phyloP scores from a whole-genome alignment of 2,888 invertebrate species.

The Darwinula stevensoni region DNA sequence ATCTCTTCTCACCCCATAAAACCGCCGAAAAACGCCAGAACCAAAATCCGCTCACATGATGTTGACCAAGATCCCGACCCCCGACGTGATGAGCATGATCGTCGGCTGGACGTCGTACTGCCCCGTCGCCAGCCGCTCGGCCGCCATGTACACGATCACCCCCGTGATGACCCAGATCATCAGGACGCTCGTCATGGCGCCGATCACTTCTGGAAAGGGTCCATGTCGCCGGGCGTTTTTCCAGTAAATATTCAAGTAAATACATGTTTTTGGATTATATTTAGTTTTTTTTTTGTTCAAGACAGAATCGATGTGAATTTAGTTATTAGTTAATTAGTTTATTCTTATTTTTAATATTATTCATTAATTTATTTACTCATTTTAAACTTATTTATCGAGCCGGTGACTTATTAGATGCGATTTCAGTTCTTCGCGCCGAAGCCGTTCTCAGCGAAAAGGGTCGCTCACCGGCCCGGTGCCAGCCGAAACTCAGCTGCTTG shows the following conservation, averaged over 20 bases:
- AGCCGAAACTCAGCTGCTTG: constrained; percentile 61
- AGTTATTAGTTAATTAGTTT: no score
- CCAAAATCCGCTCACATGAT: constrained; percentile 40
- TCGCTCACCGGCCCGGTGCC: constrained; percentile 57
- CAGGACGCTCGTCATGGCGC: constrained; percentile 83
- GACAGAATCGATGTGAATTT: no score
- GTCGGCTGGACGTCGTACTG: constrained; percentile 61
- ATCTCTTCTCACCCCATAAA: no score
- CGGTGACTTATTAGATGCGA: no score
- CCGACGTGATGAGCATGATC: constrained; percentile 64
- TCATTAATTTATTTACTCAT: no score
- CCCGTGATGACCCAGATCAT: constrained; percentile 96
- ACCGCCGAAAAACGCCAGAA: neutral
- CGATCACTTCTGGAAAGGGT: constrained; percentile 37
- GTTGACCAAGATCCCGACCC: constrained; percentile 71
- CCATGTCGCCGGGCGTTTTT: neutral
- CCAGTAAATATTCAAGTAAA: no score
- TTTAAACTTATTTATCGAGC: no score
- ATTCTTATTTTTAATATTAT: no score
- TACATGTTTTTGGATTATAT: no score
- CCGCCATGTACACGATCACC: constrained; percentile 70
- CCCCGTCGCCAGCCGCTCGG: constrained; percentile 45
- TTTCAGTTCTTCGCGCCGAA: no score
- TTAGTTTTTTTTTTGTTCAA: no score
- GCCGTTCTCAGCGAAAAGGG: no score